phyloP scores from a whole-genome alignment of 2,797 vertebrate genomes.

The Potorous gilbertii region DNA sequence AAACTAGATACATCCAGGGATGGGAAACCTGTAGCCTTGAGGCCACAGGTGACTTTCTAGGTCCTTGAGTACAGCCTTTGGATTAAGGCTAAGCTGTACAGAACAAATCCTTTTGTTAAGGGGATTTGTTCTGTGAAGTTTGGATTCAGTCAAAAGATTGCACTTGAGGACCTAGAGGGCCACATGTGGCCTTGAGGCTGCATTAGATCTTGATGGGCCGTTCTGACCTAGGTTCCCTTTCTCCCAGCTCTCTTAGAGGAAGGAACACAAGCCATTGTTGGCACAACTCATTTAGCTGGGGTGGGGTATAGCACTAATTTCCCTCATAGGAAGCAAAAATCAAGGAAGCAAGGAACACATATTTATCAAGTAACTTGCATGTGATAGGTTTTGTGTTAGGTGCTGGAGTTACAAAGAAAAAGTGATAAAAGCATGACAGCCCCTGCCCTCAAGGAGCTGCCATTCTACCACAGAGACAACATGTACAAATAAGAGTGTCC shows the following conservation, averaged over 20 bases:
- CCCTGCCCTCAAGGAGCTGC: neutral
- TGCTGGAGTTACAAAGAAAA: neutral
- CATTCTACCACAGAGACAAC: neutral
- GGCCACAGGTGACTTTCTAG: too few relatives aligned
- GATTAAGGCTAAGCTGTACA: too few relatives aligned
- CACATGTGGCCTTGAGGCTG: too few relatives aligned
- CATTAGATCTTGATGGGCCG: neutral
- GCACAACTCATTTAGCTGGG: neutral
- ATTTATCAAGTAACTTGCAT: neutral
- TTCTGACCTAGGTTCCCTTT: neutral
- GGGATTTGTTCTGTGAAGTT: too few relatives aligned
- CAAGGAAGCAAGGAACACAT: neutral
- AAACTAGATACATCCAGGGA: neutral
- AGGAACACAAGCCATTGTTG: neutral
- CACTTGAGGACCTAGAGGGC: too few relatives aligned
- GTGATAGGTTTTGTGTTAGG: neutral
- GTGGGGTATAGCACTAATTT: neutral
- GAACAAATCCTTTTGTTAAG: too few relatives aligned
- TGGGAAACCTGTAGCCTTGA: too few relatives aligned
- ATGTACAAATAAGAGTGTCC: neutral
- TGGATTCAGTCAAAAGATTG: too few relatives aligned
- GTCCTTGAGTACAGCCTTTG: too few relatives aligned
- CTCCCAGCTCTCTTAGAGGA: neutral
- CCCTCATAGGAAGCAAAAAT: neutral
- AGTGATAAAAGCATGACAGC: neutral